phyloP scores from a whole-genome alignment of 2,888 invertebrate genomes.

The Drosophila leonis region DNA sequence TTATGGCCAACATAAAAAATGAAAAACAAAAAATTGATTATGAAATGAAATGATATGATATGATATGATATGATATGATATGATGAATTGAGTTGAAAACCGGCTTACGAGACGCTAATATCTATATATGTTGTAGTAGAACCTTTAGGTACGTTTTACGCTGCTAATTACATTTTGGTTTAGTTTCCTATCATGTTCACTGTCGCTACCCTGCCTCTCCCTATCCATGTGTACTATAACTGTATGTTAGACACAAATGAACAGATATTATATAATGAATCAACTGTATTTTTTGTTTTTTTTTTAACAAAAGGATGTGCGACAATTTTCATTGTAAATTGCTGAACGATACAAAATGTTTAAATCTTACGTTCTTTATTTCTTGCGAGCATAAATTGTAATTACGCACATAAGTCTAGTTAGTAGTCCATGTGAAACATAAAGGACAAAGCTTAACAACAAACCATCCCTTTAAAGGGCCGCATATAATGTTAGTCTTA shows the following conservation, averaged over 20 bases:
- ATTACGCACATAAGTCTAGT: slow-evolving; percentile 67
- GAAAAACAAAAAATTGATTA: slow-evolving; percentile 31
- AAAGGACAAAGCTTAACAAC: slow-evolving; percentile 50
- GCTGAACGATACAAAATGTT: slow-evolving; percentile 46
- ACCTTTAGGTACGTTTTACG: slow-evolving; percentile 60
- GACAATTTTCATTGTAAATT: slow-evolving; percentile 68
- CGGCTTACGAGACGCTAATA: slow-evolving; percentile 75
- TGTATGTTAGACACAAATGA: slow-evolving; percentile 63
- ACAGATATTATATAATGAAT: slow-evolving; percentile 68
- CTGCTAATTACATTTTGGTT: slow-evolving; percentile 55
- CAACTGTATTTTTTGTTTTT: slow-evolving; percentile 46
- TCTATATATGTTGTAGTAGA: slow-evolving; percentile 72
- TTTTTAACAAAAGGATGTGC: slow-evolving; percentile 52
- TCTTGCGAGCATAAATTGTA: slow-evolving; percentile 58
- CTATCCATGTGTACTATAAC: slow-evolving; percentile 34
- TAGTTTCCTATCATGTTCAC: slow-evolving; percentile 42
- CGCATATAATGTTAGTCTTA: slow-evolving; percentile 67
- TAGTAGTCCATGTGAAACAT: slow-evolving; percentile 67
- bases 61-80: background rate
- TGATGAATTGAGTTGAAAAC: slow-evolving; percentile 31
- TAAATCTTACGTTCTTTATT: slow-evolving; percentile 48
- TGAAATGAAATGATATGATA: slow-evolving; percentile 8
- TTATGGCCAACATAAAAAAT: slow-evolving; percentile 27
- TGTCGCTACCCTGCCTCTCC: slow-evolving; percentile 5
- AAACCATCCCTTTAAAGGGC: slow-evolving; percentile 41